phyloP scores from a whole-genome alignment of 2,797 vertebrate genomes.

The Spinus olivaceus region DNA sequence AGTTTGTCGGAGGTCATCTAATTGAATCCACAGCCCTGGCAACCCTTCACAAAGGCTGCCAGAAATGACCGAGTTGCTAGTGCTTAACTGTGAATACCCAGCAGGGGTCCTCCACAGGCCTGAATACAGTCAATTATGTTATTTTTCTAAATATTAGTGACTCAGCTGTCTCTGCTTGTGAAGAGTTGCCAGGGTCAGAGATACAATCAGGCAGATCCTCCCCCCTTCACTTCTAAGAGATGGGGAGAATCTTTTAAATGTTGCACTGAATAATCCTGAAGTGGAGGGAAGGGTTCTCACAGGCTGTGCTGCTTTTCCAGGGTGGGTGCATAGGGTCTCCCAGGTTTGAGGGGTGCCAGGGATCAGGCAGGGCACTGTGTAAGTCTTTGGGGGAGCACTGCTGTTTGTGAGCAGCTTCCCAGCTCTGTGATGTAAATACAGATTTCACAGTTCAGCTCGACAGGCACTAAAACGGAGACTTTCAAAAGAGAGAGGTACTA shows the following conservation, averaged over 20 bases:
- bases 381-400: not conserved
- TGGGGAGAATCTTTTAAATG: not conserved
- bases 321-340: not conserved
- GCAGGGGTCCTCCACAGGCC: constrained; percentile 51
- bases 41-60: constrained; percentile 62
- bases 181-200: constrained; percentile 69
- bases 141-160: constrained; percentile 77
- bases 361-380: not conserved
- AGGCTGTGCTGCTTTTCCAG: not conserved
- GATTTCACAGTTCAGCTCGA: not conserved
- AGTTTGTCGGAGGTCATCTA: constrained; percentile 57
- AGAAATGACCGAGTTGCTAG: constrained; percentile 66
- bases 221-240: constrained; percentile 7
- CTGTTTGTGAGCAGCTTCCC: not conserved
- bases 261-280: fast-evolving
- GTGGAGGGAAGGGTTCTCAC: not conserved
- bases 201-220: constrained; percentile 59
- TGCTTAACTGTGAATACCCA: constrained; percentile 66
- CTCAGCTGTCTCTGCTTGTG: constrained; percentile 72
- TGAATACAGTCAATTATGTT: constrained; percentile 73
- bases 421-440: not conserved
- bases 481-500: not conserved
- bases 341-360: not conserved
- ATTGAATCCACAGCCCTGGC: constrained; percentile 53
- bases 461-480: not conserved